Conservation (phyloP, 2,888 invertebrate species). For the Agonopterix arenella region DNA sequence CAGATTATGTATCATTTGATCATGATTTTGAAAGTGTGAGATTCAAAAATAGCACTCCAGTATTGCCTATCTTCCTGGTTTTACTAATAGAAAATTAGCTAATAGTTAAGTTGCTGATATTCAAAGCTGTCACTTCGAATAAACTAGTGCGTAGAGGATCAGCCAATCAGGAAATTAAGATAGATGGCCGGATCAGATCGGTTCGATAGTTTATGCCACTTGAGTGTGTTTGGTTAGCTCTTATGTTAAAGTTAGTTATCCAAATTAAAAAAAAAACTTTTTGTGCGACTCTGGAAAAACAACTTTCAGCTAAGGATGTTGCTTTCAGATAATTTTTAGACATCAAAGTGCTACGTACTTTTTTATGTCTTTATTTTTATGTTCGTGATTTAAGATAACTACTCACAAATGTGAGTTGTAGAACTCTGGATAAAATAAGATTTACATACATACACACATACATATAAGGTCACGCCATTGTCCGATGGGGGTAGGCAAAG, state of each 20-base stretch:
- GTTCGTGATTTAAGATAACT: background rate
- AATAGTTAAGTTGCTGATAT: no score
- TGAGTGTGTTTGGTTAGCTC: background rate
- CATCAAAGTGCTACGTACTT: background rate
- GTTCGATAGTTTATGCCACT: background rate
- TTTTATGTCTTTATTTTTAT: background rate
- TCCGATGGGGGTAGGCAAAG: no score
- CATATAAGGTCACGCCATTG: no score
- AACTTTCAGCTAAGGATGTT: background rate
- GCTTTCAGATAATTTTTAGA: background rate
- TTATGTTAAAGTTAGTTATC: background rate
- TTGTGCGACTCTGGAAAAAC: background rate
- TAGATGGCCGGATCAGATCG: conserved; percentile 28
- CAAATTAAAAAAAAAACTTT: background rate
- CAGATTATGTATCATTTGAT: no score
- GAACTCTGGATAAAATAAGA: no score
- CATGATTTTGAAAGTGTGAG: no score
- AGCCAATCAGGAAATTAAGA: conserved; percentile 37
- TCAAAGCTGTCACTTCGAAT: conserved; percentile 13
- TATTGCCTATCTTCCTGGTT: no score
- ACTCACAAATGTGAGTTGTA: no score
- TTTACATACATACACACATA: no score
- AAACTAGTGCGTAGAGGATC: conserved; percentile 19
- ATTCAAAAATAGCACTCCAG: no score
- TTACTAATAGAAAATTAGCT: no score